Evolutionary conservation across 2,888 invertebrate genomes (phyloP).

Genomic region (Philaethria dido): DNA sequence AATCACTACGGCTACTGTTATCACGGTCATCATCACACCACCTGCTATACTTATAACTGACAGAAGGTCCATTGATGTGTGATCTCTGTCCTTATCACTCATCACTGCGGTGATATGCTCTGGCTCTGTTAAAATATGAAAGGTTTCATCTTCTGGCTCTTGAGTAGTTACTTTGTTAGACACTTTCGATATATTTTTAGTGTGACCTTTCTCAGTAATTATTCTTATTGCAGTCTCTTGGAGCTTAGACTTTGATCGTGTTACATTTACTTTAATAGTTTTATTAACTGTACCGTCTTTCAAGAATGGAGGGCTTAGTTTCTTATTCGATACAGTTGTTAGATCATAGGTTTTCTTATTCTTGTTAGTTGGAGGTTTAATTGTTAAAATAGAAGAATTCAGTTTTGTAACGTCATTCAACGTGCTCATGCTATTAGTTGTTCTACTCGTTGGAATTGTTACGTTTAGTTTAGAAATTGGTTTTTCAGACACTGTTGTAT

Average conservation of each 20-base stretch:
- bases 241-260: conserved; percentile 37
- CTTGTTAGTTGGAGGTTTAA: conserved; percentile 57
- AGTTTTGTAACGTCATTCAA: conserved; percentile 53
- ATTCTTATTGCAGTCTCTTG: conserved; percentile 42
- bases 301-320: conserved; percentile 30
- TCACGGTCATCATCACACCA: conserved; percentile 79
- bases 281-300: conserved; percentile 34
- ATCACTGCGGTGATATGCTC: conserved; percentile 81
- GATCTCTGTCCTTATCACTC: conserved; percentile 72
- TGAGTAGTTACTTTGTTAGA: conserved; percentile 61
- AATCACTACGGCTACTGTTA: conserved; percentile 77
- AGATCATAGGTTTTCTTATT: conserved; percentile 45
- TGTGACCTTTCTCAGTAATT: conserved; percentile 37
- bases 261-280: conserved; percentile 23
- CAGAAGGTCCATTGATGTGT: conserved; percentile 70
- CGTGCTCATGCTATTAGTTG: conserved; percentile 77
- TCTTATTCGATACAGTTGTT: conserved; percentile 47
- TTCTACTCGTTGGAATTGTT: conserved; percentile 53
- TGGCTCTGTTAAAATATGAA: conserved; percentile 83
- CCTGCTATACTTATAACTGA: conserved; percentile 81
- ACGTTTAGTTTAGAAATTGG: conserved; percentile 37
- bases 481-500: conserved; percentile 32
- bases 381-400: conserved; percentile 64
- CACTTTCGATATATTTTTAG: conserved; percentile 47
- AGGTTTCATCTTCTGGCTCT: conserved; percentile 70